A percentile compares a stretch with the other conserved stretches of the same genome.
Evolutionary conservation across 1,140 invertebrate genomes (phyloP).

Genomic region (Papilio glaucus): DNA sequence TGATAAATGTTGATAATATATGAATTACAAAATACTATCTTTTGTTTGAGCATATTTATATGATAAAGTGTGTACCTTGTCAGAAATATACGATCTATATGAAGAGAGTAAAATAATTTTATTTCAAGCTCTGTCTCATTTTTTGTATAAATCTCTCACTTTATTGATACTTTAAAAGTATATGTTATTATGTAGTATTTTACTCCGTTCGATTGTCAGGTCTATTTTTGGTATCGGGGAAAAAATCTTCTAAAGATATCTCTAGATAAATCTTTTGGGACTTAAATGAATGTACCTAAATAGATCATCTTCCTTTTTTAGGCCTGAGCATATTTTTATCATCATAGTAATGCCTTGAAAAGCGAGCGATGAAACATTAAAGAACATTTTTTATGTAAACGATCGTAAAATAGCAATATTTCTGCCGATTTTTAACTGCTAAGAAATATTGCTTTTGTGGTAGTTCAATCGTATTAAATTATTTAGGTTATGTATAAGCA

Average conservation of each 20-base stretch:
- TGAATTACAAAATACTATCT: not conserved
- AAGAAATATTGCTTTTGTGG: no score
- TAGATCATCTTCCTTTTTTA: not conserved
- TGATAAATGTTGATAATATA: not conserved
- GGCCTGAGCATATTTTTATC: not conserved
- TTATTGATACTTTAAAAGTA: no score
- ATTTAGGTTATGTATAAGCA: no score
- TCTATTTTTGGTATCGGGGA: no score
- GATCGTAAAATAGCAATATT: not conserved
- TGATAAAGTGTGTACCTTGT: not conserved
- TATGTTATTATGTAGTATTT: no score
- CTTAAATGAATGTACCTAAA: no score
- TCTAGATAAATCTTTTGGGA: no score
- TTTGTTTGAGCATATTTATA: not conserved
- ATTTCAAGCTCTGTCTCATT: not conserved
- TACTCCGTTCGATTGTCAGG: no score
- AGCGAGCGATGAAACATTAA: conserved; percentile 1
- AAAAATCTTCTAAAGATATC: no score
- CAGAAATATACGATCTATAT: not conserved
- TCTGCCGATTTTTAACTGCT: no score
- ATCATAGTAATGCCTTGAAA: not conserved
- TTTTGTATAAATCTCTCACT: not conserved
- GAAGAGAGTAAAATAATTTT: not conserved
- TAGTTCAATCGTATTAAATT: no score
- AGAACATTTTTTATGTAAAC: not conserved